Evolutionary conservation across 2,888 invertebrate species (phyloP).

Genomic region (Schizotus pectinicornis): DNA sequence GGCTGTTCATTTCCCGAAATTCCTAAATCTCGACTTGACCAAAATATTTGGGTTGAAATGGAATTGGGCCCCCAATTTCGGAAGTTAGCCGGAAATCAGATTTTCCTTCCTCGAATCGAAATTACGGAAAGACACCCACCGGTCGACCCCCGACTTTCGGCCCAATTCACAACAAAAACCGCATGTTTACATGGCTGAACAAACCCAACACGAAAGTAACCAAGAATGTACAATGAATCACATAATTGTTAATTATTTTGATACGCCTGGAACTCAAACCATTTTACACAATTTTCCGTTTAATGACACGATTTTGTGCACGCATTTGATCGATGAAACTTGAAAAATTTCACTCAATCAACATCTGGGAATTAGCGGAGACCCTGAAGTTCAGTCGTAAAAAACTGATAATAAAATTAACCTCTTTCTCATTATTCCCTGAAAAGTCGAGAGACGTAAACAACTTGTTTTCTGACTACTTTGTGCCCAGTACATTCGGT

Average conservation of each 20-base stretch:
- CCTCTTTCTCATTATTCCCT: no score
- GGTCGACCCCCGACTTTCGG: neutral
- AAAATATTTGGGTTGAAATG: no score
- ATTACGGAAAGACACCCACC: neutral
- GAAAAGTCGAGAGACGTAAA: no score
- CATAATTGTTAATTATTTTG: neutral
- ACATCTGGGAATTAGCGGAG: no score
- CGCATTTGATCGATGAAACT: neutral
- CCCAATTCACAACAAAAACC: slow-evolving; percentile 1
- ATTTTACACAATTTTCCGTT: neutral
- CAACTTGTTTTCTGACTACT: no score
- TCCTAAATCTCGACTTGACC: no score
- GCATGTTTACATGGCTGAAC: slow-evolving; percentile 3
- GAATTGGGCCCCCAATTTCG: neutral
- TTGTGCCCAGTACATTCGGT: no score
- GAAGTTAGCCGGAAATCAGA: neutral
- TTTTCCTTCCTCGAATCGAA: neutral
- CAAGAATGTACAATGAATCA: neutral
- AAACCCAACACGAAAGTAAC: neutral
- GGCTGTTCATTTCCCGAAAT: neutral
- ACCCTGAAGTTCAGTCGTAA: no score
- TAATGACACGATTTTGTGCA: neutral
- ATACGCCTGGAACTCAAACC: neutral
- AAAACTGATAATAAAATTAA: no score
- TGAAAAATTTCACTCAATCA: no score